Base-by-base conservation (phyloP, 2,888 invertebrate genomes). In the Patella caerulea region DNA sequence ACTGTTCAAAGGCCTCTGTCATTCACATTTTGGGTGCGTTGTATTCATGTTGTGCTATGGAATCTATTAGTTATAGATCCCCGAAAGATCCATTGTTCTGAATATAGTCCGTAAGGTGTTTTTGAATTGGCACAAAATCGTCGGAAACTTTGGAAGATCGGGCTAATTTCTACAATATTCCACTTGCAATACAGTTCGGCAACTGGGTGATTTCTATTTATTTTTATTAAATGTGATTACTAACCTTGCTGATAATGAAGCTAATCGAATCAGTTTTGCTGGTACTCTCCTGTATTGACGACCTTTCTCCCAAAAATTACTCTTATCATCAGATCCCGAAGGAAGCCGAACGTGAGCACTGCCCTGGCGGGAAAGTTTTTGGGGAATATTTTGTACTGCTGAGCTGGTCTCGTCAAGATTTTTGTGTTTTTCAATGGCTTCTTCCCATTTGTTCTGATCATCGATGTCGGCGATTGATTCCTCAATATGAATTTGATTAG, bases 181-280 rank as follows among this genome's bases (percentile, higher is more conserved):
- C 7, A 45, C 45, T 45, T 34, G 34, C 34, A 5, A 34, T 34
- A 34, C 34, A 34, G 34, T 34, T 34, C 5, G 34, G 0, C 34
- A 34, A 34, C 5, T 3, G 4, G 9, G 45, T 45, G 45, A 45
- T 45, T 45, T 7, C 45, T 45, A 45, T 45, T 45, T 45, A 45
- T 45, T 45, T 45, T 45, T 1, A 9, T 9, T 45, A 34, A 7
- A 45, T 45, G 45, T 45, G 45, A 45, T 45, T 9, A 45, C 19
- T 72, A 5, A 72, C 52, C 72, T 72, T 53, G 54, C 72, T 24
- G 72, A 54, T 53, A 19, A 24, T 0, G 88, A 86, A 1, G 86
- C 85, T 12, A 87, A 75, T 12, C 87, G 81, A 54, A 87, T 83
- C 24, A 86, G 79, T 76, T 85, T 86, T 14, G 87, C 84, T 14